These are phyloP conservation scores for Pollimyrus isidori DNA, from an alignment of 2,113 vertebrate genomes.

Conservation along the genomic window DNA sequence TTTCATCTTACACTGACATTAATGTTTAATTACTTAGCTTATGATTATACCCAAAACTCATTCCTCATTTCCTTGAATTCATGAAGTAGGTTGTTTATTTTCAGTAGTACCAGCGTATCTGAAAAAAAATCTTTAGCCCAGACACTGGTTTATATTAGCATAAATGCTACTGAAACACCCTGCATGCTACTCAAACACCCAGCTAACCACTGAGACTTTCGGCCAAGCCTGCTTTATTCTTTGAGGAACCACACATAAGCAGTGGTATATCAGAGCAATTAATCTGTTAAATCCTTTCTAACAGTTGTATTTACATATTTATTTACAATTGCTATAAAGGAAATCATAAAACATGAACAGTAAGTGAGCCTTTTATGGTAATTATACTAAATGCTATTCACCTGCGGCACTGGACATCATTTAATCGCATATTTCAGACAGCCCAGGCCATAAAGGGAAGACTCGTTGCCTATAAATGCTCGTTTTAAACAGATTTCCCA, in stretches of 20 bases:
- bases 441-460: background rate
- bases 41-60: background rate
- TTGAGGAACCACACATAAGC: background rate
- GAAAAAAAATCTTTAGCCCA: background rate
- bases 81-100: background rate
- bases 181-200: background rate
- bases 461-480: background rate
- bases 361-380: background rate
- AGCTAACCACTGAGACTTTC: background rate
- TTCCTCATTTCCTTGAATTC: background rate
- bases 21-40: background rate
- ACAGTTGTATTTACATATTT: background rate
- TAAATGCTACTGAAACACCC: background rate
- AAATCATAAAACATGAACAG: background rate
- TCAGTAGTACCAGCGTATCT: background rate
- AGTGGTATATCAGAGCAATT: background rate
- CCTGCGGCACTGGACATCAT: background rate
- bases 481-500: background rate
- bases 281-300: background rate
- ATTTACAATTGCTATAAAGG: background rate
- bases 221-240: background rate
- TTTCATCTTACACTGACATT: background rate
- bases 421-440: background rate
- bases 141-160: background rate
- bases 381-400: background rate